Base-by-base conservation (phyloP, 2,797 vertebrate species). In the Fistularia commersonii region DNA sequence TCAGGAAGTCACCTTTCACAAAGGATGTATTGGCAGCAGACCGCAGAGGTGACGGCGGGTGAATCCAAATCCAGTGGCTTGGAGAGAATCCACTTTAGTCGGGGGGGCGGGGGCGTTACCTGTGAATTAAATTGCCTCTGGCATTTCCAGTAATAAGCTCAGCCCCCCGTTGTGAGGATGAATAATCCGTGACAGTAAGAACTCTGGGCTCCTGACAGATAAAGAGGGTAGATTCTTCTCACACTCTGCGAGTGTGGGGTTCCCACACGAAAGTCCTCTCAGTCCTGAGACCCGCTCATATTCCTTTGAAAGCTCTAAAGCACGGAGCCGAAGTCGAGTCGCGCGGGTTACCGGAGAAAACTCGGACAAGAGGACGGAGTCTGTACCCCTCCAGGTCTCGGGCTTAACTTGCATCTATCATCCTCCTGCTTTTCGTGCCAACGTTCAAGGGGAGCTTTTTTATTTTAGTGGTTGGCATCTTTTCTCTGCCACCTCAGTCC, bases 391-490 rank as follows among this genome's bases (percentile, higher is more conserved):
- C 59, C 37, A 48, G 46, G 53, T 61, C 42, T 48, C 41, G 66
- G 35, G 60, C 41, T 79, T 80, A 85, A 69, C 78, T 85, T n/a
- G 76, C 71, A 42, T 79, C 74, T 41, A 62, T 76, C 67, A 71
- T 73, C 57, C 67, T 70, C 44, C 48, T 54, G 1, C 54, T 73
- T 23, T 76, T 38, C 53, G 8, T 12, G 53, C 70, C 56, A 48
- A 57, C 45, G 48, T 57, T 64, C 67, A 67, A 38, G 45, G 41
- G 44, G 46, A 45, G 66, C 52, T 51, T 71, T 85, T 80, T 82
- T 64, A 77, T 78, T 69, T 74, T 82, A 34, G 69, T 53, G 8
- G 74, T 76, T 57, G 65, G 54, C 85, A 88, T 88, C 55, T 58
- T 86, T 48, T 82, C 12, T 1, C 51, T 42, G 48, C 56, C 66